Evolutionary conservation across 2,888 invertebrate species (phyloP).

Genomic region (Leptinotarsa rubiginosa): DNA sequence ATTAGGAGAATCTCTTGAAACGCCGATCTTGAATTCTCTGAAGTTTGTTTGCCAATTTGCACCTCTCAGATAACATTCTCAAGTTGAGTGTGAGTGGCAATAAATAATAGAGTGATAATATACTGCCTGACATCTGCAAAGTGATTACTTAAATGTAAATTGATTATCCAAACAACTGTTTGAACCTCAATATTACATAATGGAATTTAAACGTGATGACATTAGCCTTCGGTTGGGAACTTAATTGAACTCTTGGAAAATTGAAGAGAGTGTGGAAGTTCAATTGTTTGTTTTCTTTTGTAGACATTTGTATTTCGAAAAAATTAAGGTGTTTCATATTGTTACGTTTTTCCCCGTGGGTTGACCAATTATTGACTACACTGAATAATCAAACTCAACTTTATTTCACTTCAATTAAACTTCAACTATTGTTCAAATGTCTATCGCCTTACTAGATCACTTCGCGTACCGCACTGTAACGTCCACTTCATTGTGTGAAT

Average conservation of each 20-base stretch:
- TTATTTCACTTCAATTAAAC: no score
- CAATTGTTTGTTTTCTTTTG: background rate
- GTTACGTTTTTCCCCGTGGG: no score
- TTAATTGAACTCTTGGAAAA: background rate
- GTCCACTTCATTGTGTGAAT: no score
- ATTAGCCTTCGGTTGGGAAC: background rate
- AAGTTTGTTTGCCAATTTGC: background rate
- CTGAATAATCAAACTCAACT: no score
- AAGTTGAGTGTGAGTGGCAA: background rate
- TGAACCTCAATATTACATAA: conserved; percentile 1
- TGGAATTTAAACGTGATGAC: background rate
- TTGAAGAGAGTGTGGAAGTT: background rate
- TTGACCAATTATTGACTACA: no score
- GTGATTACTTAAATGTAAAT: conserved; percentile 8
- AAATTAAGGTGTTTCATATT: background rate
- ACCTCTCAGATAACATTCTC: background rate
- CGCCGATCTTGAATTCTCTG: background rate
- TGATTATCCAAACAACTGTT: conserved; percentile 10
- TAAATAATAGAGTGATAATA: conserved; percentile 6
- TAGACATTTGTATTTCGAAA: no score
- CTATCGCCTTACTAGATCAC: no score
- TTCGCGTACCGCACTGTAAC: no score
- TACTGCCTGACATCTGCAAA: conserved; percentile 6
- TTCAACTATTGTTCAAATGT: no score
- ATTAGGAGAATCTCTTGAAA: background rate